Percentiles rank a stretch among this genome's conserved stretches.
phyloP scores from a whole-genome alignment of 2,888 invertebrate genomes.

The Xestia rhomboidea region DNA sequence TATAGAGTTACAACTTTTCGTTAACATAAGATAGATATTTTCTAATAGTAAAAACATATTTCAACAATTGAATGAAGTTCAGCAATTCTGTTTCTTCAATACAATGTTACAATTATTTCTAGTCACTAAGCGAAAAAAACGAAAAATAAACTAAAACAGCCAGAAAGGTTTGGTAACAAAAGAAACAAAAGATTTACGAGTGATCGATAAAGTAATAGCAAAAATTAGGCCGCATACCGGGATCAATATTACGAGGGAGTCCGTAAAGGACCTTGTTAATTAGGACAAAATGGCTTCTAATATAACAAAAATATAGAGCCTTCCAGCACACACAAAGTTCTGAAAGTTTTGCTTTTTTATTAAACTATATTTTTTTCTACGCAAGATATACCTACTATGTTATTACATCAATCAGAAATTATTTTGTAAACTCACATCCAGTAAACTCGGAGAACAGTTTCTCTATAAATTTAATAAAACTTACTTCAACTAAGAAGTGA shows the following conservation, averaged over 20 bases:
- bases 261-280: neutral
- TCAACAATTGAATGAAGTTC: constrained; percentile 26
- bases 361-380: neutral
- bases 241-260: constrained; percentile 5
- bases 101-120: neutral
- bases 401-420: neutral
- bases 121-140: neutral
- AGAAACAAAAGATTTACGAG: neutral
- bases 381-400: neutral
- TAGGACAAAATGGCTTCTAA: constrained; percentile 12
- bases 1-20: constrained; percentile 11
- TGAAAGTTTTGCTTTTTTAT: neutral
- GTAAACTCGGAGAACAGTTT: neutral
- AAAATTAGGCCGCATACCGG: constrained; percentile 35
- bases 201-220: neutral
- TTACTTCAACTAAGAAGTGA: neutral
- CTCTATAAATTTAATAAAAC: neutral
- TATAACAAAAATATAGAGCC: neutral
- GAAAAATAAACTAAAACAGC: neutral
- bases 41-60: constrained; percentile 33
- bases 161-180: neutral
- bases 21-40: constrained; percentile 8
- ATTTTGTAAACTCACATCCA: neutral
- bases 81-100: neutral
- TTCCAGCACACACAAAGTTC: neutral